Conservation (phyloP, 2,113 vertebrate genomes). For the Glareola pratincola region DNA sequence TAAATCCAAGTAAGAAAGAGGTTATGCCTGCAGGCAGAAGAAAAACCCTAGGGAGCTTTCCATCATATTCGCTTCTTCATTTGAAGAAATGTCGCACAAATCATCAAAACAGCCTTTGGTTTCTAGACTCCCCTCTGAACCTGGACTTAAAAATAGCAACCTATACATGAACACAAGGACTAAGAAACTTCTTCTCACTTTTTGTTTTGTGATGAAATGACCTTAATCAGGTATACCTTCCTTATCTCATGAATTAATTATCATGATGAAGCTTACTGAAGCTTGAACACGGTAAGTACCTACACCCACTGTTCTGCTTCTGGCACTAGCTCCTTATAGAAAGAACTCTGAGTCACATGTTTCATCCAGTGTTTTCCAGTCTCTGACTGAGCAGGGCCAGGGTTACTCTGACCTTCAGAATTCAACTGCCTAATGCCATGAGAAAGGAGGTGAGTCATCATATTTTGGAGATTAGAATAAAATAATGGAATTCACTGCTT, state of each 20-base stretch:
- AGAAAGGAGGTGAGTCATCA: not conserved
- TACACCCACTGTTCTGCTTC: not conserved
- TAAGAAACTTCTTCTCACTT: not conserved
- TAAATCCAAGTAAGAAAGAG: slow-evolving; percentile 20
- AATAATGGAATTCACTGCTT: not conserved
- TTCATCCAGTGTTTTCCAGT: not conserved
- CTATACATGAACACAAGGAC: not conserved
- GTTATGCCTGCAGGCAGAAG: slow-evolving; percentile 35
- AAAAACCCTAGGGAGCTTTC: slow-evolving; percentile 29
- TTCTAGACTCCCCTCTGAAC: slow-evolving; percentile 32
- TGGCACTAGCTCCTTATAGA: not conserved
- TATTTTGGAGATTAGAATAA: not conserved
- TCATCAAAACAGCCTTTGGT: slow-evolving; percentile 29
- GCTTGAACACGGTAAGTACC: not conserved
- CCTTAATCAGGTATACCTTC: slow-evolving; percentile 33
- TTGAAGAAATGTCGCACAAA: slow-evolving; percentile 9
- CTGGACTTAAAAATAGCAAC: slow-evolving; percentile 40
- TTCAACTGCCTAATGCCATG: not conserved
- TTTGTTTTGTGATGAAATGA: slow-evolving; percentile 27
- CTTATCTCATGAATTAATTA: slow-evolving; percentile 48
- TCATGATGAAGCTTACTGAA: slow-evolving; percentile 17
- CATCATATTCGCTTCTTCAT: slow-evolving; percentile 26
- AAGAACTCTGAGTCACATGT: not conserved
- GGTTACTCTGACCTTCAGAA: slow-evolving; percentile 14
- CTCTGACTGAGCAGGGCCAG: not conserved